Conservation (phyloP, 2,797 vertebrate genomes). For the Lacerta agilis region DNA sequence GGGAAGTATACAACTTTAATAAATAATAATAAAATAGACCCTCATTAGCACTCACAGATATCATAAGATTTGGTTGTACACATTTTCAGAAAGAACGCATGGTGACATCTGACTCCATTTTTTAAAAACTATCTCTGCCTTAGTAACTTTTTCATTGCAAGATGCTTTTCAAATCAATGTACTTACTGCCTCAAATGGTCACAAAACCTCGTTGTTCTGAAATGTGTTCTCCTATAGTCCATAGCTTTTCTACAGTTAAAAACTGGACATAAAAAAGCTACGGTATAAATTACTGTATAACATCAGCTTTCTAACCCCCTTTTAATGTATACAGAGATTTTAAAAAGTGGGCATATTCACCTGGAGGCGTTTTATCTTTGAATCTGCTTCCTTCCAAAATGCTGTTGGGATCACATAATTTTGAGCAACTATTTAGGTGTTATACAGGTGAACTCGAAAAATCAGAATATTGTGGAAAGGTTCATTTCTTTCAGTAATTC, state of each 20-base stretch:
- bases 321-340: not conserved
- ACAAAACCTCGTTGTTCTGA: not conserved
- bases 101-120: not conserved
- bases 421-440: not conserved
- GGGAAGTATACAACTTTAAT: no score
- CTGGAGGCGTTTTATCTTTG: not conserved
- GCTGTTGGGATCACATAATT: not conserved
- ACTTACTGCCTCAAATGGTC: not conserved
- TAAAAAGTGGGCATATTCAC: not conserved
- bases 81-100: not conserved
- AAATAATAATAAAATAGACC: not conserved
- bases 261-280: not conserved
- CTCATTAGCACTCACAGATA: no score
- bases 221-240: not conserved
- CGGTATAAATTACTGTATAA: not conserved
- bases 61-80: not conserved
- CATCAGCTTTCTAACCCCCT: not conserved
- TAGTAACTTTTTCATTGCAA: not conserved
- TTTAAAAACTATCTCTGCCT: not conserved
- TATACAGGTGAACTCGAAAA: no score
- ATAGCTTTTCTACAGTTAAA: not conserved
- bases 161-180: not conserved
- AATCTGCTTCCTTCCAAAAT: not conserved
- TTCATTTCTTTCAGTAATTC: no score
- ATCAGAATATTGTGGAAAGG: no score